These are phyloP conservation scores for Todiramphus chloris DNA, from an alignment of 2,113 vertebrate species.

Conservation along the genomic window DNA sequence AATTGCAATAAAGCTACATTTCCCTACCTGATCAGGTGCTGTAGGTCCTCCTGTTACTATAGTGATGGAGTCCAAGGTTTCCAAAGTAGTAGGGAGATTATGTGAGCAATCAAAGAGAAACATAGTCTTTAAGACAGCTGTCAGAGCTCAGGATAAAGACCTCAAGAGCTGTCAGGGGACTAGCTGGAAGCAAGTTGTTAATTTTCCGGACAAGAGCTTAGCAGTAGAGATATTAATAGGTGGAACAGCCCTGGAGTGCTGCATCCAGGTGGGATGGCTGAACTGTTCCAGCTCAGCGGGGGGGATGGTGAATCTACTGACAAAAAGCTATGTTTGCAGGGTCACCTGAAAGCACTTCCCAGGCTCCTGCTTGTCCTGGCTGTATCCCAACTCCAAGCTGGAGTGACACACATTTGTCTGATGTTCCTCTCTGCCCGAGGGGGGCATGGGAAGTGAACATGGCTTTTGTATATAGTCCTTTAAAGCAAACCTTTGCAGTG, in stretches of 20 bases:
- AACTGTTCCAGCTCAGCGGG: background rate
- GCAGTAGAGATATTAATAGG: background rate
- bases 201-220: background rate
- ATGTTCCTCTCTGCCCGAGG: background rate
- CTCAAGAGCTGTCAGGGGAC: background rate
- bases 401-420: background rate
- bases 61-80: background rate
- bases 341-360: background rate
- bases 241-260: background rate
- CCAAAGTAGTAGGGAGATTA: background rate
- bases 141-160: background rate
- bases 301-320: background rate
- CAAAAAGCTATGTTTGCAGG: background rate
- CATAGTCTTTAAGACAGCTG: background rate
- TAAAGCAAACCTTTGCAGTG: background rate
- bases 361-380: background rate
- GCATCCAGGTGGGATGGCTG: fast-evolving
- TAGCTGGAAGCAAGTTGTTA: background rate
- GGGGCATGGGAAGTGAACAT: background rate
- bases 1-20: background rate
- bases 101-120: background rate
- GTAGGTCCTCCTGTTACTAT: background rate
- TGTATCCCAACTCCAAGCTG: fast-evolving
- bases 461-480: background rate
- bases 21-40: background rate